Evolutionary conservation across 2,888 invertebrate species (phyloP).

Genomic region (Leucoptera coffeella): DNA sequence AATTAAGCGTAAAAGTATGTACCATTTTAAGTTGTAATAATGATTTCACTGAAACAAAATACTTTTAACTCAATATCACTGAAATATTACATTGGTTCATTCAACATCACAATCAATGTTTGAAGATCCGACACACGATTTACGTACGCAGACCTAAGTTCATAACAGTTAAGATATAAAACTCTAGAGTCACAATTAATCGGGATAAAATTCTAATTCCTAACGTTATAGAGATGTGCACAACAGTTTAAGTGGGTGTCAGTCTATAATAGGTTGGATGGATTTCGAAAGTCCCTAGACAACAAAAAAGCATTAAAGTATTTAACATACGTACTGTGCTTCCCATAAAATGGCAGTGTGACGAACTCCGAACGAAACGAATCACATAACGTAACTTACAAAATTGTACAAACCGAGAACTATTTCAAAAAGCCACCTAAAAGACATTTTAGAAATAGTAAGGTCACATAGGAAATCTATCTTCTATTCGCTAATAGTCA

Average conservation of each 20-base stretch:
- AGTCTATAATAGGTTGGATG: slow-evolving; percentile 51
- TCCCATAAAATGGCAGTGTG: slow-evolving; percentile 3
- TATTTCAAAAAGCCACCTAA: slow-evolving; percentile 8
- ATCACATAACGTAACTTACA: not conserved
- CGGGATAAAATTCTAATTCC: slow-evolving; percentile 27
- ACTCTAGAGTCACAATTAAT: too few relatives aligned
- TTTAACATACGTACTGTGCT: slow-evolving; percentile 9
- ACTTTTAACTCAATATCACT: too few relatives aligned
- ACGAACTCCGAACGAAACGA: too few relatives aligned
- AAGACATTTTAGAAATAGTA: slow-evolving; percentile 27
- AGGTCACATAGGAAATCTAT: slow-evolving; percentile 45
- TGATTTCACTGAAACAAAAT: too few relatives aligned
- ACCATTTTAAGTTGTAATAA: too few relatives aligned
- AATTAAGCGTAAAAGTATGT: too few relatives aligned
- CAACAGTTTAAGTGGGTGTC: slow-evolving; percentile 46
- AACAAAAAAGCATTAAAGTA: slow-evolving; percentile 12
- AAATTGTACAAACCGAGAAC: not conserved
- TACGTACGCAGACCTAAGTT: too few relatives aligned
- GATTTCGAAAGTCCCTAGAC: slow-evolving; percentile 21
- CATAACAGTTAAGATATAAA: too few relatives aligned
- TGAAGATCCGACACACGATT: too few relatives aligned
- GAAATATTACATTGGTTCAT: too few relatives aligned
- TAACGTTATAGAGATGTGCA: slow-evolving; percentile 43
- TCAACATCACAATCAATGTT: too few relatives aligned
- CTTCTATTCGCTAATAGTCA: slow-evolving; percentile 22